These are phyloP conservation scores for Diaprepes abbreviatus DNA, from an alignment of 2,888 invertebrate genomes.

Conservation along the genomic window DNA sequence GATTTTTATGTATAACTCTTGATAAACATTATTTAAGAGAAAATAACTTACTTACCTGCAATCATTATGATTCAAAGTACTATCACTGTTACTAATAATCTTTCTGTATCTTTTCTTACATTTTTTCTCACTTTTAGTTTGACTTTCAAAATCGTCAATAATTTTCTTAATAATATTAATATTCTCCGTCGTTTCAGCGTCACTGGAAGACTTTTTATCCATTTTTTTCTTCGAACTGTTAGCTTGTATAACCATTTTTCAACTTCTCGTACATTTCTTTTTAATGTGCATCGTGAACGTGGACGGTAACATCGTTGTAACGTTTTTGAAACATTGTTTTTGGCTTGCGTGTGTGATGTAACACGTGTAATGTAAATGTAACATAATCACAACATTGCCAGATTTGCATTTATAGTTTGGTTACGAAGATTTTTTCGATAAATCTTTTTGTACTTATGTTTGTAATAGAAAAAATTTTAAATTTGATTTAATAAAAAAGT, in stretches of 20 bases:
- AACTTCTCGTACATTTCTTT: constrained; percentile 15
- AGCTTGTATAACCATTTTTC: constrained; percentile 43
- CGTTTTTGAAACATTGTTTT: background rate
- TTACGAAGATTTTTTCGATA: too few species aligned
- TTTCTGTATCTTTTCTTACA: constrained; percentile 47
- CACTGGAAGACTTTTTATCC: constrained; percentile 51
- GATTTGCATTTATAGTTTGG: too few species aligned
- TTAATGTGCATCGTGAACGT: constrained; percentile 4
- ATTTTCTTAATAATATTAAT: constrained; percentile 64
- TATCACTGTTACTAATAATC: constrained; percentile 42
- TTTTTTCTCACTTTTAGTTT: constrained; percentile 49
- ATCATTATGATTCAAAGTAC: constrained; percentile 40
- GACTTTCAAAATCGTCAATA: constrained; percentile 63
- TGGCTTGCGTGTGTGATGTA: too few species aligned
- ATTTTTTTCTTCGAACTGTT: constrained; percentile 46
- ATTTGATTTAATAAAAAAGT: too few species aligned
- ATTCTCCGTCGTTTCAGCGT: constrained; percentile 58
- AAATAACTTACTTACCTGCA: constrained; percentile 49
- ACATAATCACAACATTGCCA: too few species aligned
- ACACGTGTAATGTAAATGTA: too few species aligned
- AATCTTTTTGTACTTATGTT: too few species aligned
- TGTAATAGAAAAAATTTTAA: too few species aligned
- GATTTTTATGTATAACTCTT: too few species aligned
- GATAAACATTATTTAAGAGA: constrained; percentile 21
- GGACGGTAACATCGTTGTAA: background rate